A percentile compares a stretch with the other conserved stretches of the same genome.
These are phyloP conservation scores for Mesochorus sp. DNA, from an alignment of 2,888 invertebrate species.

Conservation along the genomic window DNA sequence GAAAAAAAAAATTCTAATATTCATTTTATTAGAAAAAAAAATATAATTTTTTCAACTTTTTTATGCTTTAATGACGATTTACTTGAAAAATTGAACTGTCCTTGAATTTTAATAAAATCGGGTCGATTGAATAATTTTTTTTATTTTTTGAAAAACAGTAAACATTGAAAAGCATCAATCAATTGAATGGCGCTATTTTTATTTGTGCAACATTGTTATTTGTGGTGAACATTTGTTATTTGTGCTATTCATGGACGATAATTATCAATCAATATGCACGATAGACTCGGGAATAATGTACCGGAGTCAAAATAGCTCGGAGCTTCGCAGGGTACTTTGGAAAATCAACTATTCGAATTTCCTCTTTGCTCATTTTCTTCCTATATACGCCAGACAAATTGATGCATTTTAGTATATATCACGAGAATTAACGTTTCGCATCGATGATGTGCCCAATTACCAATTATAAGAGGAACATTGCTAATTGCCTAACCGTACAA, in stretches of 20 bases:
- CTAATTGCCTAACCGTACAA: slow-evolving; percentile 38
- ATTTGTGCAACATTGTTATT: too few species aligned
- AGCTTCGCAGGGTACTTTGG: slow-evolving; percentile 3
- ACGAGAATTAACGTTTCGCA: slow-evolving; percentile 29
- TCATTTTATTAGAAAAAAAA: too few species aligned
- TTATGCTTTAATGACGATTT: too few species aligned
- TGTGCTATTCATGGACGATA: background rate
- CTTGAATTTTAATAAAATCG: too few species aligned
- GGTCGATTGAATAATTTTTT: too few species aligned
- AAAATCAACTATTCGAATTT: slow-evolving; percentile 6
- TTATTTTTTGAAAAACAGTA: too few species aligned
- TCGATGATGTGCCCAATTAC: slow-evolving; percentile 36
- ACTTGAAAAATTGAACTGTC: too few species aligned
- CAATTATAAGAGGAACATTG: slow-evolving; percentile 25
- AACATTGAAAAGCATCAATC: too few species aligned
- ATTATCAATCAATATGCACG: slow-evolving; percentile 24
- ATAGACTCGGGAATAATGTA: background rate
- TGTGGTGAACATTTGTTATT: background rate
- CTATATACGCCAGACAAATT: background rate
- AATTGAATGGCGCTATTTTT: too few species aligned
- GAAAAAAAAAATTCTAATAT: too few species aligned
- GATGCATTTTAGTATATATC: slow-evolving; percentile 10
- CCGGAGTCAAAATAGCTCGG: slow-evolving; percentile 12
- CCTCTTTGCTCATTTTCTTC: background rate
- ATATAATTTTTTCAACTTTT: too few species aligned